Percentiles rank a stretch among this genome's conserved stretches.
Evolutionary conservation across 2,113 vertebrate species (phyloP).

Genomic region (Mustela lutreola): DNA sequence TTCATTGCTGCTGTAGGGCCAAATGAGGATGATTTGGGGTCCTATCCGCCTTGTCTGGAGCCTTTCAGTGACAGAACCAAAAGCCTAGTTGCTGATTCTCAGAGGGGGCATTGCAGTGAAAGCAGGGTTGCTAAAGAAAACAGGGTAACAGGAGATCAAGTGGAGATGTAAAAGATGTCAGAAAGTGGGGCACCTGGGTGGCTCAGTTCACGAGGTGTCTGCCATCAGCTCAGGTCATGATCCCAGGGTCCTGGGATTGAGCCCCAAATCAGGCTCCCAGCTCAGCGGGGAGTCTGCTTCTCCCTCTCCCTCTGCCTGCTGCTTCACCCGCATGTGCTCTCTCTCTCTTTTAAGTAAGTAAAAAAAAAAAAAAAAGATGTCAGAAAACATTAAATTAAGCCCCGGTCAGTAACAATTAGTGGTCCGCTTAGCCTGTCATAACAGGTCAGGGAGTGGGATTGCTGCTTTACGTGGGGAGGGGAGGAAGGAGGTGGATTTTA

Average conservation of each 20-base stretch:
- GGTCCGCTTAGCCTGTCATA: not conserved
- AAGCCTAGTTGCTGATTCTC: not conserved
- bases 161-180: not conserved
- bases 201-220: too few species aligned
- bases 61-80: not conserved
- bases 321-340: too few species aligned
- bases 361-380: not conserved
- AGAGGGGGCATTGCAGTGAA: not conserved
- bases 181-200: not conserved
- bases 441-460: not conserved
- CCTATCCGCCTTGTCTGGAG: not conserved
- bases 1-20: not conserved
- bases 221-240: too few species aligned
- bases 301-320: too few species aligned
- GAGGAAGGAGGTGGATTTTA: not conserved
- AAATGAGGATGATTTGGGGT: not conserved
- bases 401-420: not conserved
- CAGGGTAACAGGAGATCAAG: not conserved
- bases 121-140: not conserved
- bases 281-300: too few species aligned
- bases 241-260: too few species aligned
- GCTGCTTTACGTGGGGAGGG: not conserved
- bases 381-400: slow-evolving; percentile 19
- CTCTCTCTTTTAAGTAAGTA: too few species aligned
- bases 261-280: too few species aligned